Evolutionary conservation across 2,113 vertebrate species (phyloP).

Genomic region (Pterocles orientalis): DNA sequence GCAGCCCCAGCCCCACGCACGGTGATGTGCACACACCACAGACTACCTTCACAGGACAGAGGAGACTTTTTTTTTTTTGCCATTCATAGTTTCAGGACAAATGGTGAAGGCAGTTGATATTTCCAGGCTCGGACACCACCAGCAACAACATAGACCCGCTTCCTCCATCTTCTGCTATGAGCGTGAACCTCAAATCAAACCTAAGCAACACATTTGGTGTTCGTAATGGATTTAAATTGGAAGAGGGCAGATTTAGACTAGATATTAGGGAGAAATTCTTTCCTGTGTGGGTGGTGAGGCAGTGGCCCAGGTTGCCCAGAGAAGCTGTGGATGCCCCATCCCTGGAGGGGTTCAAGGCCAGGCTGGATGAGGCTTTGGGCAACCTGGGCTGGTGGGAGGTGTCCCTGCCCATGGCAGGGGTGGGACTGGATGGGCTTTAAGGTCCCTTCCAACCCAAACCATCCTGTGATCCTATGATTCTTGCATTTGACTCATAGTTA

Average conservation of each 20-base stretch:
- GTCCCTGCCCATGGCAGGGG: too few relatives aligned
- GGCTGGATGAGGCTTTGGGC: too few relatives aligned
- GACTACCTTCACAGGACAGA: not conserved
- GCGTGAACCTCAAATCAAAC: not conserved
- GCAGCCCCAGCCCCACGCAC: not conserved
- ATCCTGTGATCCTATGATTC: not conserved
- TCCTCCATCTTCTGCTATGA: not conserved
- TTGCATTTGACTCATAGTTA: not conserved
- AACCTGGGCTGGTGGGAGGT: too few relatives aligned
- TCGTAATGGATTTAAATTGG: not conserved
- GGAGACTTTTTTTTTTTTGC: not conserved
- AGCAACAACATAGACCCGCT: not conserved
- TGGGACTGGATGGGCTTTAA: too few relatives aligned
- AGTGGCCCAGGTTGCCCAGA: too few relatives aligned
- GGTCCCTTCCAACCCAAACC: too few relatives aligned
- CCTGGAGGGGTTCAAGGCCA: too few relatives aligned
- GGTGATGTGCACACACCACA: fast-evolving
- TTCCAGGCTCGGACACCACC: not conserved
- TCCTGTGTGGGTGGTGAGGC: too few relatives aligned
- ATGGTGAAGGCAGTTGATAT: not conserved
- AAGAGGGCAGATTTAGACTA: too few relatives aligned
- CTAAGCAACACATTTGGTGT: not conserved
- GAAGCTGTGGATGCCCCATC: too few relatives aligned
- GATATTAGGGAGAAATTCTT: too few relatives aligned
- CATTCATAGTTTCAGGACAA: not conserved